Base-by-base conservation (phyloP, 2,888 invertebrate genomes). In the Brachypterus glaber region DNA sequence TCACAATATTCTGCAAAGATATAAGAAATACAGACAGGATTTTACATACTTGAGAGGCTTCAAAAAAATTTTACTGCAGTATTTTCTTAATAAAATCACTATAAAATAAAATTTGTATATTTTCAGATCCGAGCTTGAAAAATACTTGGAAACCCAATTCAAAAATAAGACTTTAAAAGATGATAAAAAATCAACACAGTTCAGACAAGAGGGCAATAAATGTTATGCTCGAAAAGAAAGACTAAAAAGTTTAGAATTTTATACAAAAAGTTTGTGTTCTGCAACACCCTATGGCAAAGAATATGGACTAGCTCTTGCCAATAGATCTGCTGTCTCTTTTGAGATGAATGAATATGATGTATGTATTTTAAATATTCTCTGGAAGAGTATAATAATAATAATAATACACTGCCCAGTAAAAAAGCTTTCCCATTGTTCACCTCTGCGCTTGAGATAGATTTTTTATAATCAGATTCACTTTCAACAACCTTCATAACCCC, bases 311-410 rank as follows among this genome's bases (percentile, higher is more conserved):
- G 80, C 80, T 0, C 61, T 79, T 35, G 80, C 78, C 0, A 82
- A 83, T 51, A 69, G 83, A 57, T 82, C 83, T 8, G 82, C 81
- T 12, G 72, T 76, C 5, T 66, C 78, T 30, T 68, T 76, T 51
- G 69, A 74, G 47, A 55, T 79, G 56, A 68, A 71, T 39, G 68
- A 69, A 51, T 80, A 69, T 60, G 55, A 76, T 67, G 80, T 79
- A 60, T 11, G 7, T 27, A 4, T 27, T 5, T 9, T 11, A 11
- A 27, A 9, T 27, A 11, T 5, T 27, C 21, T 21, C 21, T n/a
- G n/a, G n/a, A n/a, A n/a, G n/a, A n/a, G n/a, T n/a, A n/a, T n/a
- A n/a, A n/a, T n/a, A n/a, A n/a, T n/a, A n/a, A n/a, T n/a, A n/a
- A n/a, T n/a, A n/a, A n/a, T n/a, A n/a, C n/a, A n/a, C n/a, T n/a